Evolutionary conservation across 2,888 invertebrate genomes (phyloP), one percentile per base, ranked within the genome.

Genomic region (Chydorus sphaericus): DNA sequence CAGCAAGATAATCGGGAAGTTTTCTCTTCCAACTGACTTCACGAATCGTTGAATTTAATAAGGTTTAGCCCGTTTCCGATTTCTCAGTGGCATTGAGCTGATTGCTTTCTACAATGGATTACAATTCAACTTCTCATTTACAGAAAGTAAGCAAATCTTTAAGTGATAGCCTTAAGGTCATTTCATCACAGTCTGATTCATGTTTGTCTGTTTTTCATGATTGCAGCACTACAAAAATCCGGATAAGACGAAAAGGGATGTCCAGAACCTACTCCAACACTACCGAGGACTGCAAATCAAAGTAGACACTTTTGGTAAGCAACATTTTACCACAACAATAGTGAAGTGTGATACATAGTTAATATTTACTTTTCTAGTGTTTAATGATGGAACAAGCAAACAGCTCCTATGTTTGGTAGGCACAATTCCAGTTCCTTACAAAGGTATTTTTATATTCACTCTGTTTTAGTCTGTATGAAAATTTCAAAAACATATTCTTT

Each of bases 401-500:
- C 84, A 89, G 57, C 73, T 96, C 61, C 75, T 92, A 37, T 85
- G 85, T 68, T 74, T 96, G 54, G 80, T 82, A 66, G 96, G 96
- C 55, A 96, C 94, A 7, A 88, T 96, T 65, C 96, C 94, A 44
- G 90, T 96, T 1, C 76, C 78, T 55, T 94, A 85, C 68, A 91
- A 87, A 79, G 87, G 90, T 73, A 74, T 67, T 57, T 56, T 23
- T 36, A 30, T 36, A 26, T 16, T 37, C n/a, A 51, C 11, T n/a
- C n/a, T 5, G 11, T 6, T 11, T 38, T 33, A 11, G 6, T 39
- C 29, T 38, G 16, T 18, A 48, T 44, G n/a, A 36, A 31, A n/a
- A 38, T 11, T 30, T 37, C 4, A 16, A 48, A 7, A 29, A 16
- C 20, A 33, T 30, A 16, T 49, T 48, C 58, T 65, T 64, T 48